A percentile compares a stretch with the other conserved stretches of the same genome.
Conservation (phyloP, 2,797 vertebrate species). For the Lophius americanus region DNA sequence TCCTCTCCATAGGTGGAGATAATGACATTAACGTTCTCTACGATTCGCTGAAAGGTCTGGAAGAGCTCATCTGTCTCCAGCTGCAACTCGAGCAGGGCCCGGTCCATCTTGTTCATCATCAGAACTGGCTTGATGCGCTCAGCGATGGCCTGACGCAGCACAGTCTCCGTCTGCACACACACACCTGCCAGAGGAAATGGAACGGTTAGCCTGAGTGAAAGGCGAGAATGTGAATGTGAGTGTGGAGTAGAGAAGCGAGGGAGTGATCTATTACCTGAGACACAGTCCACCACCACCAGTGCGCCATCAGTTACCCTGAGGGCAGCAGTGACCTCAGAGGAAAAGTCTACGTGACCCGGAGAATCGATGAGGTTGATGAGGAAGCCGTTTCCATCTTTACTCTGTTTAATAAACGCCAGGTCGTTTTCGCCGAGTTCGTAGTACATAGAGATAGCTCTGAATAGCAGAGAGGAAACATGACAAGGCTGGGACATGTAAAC, state of each 20-base stretch:
- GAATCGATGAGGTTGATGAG: slow-evolving; percentile 97
- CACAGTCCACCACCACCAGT: slow-evolving; percentile 94
- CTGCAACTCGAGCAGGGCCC: slow-evolving; percentile 94
- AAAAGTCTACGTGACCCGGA: slow-evolving; percentile 96
- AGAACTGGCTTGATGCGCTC: slow-evolving; percentile 95
- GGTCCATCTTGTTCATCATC: slow-evolving; percentile 99
- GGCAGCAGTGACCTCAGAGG: slow-evolving; percentile 96
- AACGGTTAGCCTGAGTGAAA: background rate
- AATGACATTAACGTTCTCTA: slow-evolving; percentile 95
- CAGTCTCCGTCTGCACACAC: slow-evolving; percentile 95
- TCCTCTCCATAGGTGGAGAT: slow-evolving; percentile 95
- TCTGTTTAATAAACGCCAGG: slow-evolving; percentile 94
- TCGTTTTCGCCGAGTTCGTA: slow-evolving; percentile 90
- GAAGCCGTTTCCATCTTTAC: slow-evolving; percentile 91
- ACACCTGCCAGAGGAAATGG: slow-evolving; percentile 79
- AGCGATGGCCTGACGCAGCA: slow-evolving; percentile 94
- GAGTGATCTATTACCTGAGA: slow-evolving; percentile 84
- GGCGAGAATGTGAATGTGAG: background rate
- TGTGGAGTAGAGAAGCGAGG: background rate
- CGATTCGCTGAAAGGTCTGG: slow-evolving; percentile 95
- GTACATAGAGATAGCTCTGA: slow-evolving; percentile 92
- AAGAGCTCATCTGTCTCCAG: slow-evolving; percentile 91
- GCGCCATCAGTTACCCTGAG: slow-evolving; percentile 95
- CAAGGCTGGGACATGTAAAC: background rate
- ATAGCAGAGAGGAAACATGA: background rate